Evolutionary conservation across 2,888 invertebrate genomes (phyloP).

Genomic region (Netelia melanura): DNA sequence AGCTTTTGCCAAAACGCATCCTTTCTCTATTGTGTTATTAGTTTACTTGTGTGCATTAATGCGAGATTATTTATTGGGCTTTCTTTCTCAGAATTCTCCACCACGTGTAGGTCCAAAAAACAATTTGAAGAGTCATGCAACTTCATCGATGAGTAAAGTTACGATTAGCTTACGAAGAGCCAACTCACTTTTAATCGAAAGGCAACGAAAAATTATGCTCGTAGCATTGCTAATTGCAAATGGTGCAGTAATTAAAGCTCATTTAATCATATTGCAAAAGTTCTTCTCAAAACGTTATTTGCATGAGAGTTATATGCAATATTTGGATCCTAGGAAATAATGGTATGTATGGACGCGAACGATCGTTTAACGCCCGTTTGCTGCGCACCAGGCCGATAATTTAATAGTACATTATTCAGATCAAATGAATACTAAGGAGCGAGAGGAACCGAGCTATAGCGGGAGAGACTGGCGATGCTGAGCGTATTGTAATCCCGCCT

Average conservation of each 20-base stretch:
- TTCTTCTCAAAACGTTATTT: conserved; percentile 1
- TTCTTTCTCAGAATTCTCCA: too few relatives aligned
- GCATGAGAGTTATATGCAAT: conserved; percentile 32
- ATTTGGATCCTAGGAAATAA: conserved; percentile 9
- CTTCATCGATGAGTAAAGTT: background rate
- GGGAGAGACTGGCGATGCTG: conserved; percentile 23
- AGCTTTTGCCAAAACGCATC: too few relatives aligned
- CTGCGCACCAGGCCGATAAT: conserved; percentile 75
- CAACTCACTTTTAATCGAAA: conserved; percentile 18
- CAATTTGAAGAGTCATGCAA: background rate
- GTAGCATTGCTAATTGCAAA: conserved; percentile 15
- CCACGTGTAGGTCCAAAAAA: too few relatives aligned
- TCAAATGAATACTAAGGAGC: conserved; percentile 78
- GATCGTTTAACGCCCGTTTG: conserved; percentile 76
- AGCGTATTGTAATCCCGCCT: conserved; percentile 72
- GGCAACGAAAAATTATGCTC: background rate
- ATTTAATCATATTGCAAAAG: conserved; percentile 6
- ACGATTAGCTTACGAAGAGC: conserved; percentile 7
- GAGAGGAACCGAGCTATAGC: conserved; percentile 31
- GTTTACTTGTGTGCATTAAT: too few relatives aligned
- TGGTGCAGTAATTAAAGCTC: conserved; percentile 9
- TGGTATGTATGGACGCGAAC: conserved; percentile 59
- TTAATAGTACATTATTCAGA: conserved; percentile 80
- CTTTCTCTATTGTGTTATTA: too few relatives aligned
- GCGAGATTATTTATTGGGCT: too few relatives aligned